Percentiles rank a stretch among this genome's conserved stretches.
phyloP scores from a whole-genome alignment of 2,888 invertebrate species.

The Drosophila setosimentum region DNA sequence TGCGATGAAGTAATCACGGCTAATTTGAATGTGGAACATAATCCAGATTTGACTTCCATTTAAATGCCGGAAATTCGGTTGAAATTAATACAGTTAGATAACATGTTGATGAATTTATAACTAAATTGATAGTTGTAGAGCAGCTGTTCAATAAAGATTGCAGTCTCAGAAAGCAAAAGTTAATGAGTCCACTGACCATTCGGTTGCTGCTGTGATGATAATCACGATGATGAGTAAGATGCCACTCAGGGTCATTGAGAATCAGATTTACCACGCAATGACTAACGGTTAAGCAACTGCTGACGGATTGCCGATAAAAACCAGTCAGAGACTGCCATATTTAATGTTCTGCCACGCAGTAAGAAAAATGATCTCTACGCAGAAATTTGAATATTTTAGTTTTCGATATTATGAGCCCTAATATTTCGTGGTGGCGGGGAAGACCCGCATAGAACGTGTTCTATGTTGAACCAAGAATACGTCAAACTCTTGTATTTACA shows the following conservation, averaged over 20 bases:
- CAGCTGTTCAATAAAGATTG: constrained; percentile 30
- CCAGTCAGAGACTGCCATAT: not conserved
- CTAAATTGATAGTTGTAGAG: constrained; percentile 44
- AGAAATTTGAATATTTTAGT: constrained; percentile 9
- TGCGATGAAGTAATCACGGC: constrained; percentile 68
- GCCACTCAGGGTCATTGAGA: constrained; percentile 35
- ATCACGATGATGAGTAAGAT: constrained; percentile 12
- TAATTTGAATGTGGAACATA: constrained; percentile 46
- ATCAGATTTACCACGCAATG: constrained; percentile 26
- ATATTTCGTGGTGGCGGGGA: constrained; percentile 11
- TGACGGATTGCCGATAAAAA: constrained; percentile 33
- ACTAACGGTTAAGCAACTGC: constrained; percentile 48
- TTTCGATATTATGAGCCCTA: constrained; percentile 12
- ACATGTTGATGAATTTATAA: no score
- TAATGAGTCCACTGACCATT: constrained; percentile 30
- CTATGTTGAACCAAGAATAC: constrained; percentile 24
- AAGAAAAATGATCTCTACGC: constrained; percentile 14
- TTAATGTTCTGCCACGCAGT: not conserved
- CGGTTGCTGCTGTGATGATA: not conserved
- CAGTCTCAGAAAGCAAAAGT: constrained; percentile 49
- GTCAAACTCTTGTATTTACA: constrained; percentile 2
- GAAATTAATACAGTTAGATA: constrained; percentile 47
- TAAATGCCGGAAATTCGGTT: constrained; percentile 66
- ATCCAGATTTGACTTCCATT: constrained; percentile 50
- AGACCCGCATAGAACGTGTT: constrained; percentile 27